phyloP scores from a whole-genome alignment of 2,888 invertebrate species.

The Calliopum simillimum region DNA sequence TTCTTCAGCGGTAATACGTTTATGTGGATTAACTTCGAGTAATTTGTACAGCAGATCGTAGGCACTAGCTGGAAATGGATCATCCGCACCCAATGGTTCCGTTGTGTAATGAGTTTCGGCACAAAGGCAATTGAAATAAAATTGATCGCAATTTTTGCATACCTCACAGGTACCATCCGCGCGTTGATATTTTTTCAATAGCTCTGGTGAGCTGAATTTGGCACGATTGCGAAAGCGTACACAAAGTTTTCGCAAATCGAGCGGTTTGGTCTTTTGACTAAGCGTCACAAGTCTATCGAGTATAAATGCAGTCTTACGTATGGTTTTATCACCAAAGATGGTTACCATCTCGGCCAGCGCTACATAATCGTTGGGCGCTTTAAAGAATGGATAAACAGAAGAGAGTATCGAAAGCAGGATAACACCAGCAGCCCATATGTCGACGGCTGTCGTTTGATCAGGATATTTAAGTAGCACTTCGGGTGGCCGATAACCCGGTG shows the following conservation, averaged over 20 bases:
- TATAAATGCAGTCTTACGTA: slow-evolving; percentile 76
- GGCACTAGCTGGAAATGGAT: slow-evolving; percentile 76
- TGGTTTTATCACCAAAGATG: slow-evolving; percentile 78
- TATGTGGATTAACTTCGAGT: slow-evolving; percentile 82
- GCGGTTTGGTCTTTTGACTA: slow-evolving; percentile 68
- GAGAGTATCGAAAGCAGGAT: slow-evolving; percentile 83
- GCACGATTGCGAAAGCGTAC: slow-evolving; percentile 65
- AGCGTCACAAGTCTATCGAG: slow-evolving; percentile 72
- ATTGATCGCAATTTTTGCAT: slow-evolving; percentile 67
- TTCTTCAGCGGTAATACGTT: slow-evolving; percentile 78
- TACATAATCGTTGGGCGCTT: slow-evolving; percentile 81
- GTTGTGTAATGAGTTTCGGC: slow-evolving; percentile 56
- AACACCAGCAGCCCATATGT: slow-evolving; percentile 90
- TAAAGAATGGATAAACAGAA: slow-evolving; percentile 86
- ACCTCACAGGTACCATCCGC: slow-evolving; percentile 57
- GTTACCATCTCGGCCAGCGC: slow-evolving; percentile 86
- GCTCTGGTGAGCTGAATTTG: slow-evolving; percentile 58
- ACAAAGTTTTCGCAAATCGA: slow-evolving; percentile 69
- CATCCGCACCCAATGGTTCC: slow-evolving; percentile 60
- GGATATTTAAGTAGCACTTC: slow-evolving; percentile 84
- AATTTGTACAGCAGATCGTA: slow-evolving; percentile 79
- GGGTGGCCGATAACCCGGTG: slow-evolving; percentile 90
- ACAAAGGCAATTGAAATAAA: slow-evolving; percentile 66
- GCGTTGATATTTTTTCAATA: slow-evolving; percentile 56
- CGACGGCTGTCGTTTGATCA: slow-evolving; percentile 87